Percentiles rank a stretch among this genome's conserved stretches.
Evolutionary conservation across 2,888 invertebrate genomes (phyloP).

Genomic region (Rhogogaster chlorosoma): DNA sequence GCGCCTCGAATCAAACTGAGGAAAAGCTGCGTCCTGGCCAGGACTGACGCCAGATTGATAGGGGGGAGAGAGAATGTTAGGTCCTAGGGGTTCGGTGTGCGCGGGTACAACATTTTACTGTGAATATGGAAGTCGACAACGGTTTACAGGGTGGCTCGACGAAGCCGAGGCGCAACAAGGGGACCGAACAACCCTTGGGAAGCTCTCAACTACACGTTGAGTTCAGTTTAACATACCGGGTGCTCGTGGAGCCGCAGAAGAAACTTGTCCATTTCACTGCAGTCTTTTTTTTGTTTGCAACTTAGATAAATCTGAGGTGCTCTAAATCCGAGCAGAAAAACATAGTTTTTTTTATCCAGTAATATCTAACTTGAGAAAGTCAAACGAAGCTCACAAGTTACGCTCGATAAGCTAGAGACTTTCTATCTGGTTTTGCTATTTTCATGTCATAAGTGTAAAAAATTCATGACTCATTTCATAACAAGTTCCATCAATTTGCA

Average conservation of each 20-base stretch:
- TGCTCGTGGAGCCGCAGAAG: background rate
- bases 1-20: slow-evolving; percentile 74
- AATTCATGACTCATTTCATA: slow-evolving; percentile 10
- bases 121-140: slow-evolving; percentile 40
- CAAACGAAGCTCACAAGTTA: background rate
- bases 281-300: background rate
- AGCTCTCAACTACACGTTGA: slow-evolving; percentile 4
- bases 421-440: background rate
- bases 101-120: slow-evolving; percentile 52
- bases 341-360: background rate
- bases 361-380: background rate
- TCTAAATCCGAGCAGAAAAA: background rate
- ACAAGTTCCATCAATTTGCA: background rate
- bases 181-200: background rate
- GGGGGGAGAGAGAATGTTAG: slow-evolving; percentile 65
- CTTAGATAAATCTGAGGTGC: background rate
- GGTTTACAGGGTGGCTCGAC: slow-evolving; percentile 31
- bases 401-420: background rate
- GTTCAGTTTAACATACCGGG: slow-evolving; percentile 27
- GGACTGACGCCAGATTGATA: slow-evolving; percentile 72
- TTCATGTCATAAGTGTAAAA: slow-evolving; percentile 12
- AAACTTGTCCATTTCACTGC: background rate
- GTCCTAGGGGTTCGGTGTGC: slow-evolving; percentile 60
- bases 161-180: slow-evolving; percentile 27
- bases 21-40: slow-evolving; percentile 74